phyloP scores from a whole-genome alignment of 2,113 vertebrate species.

The Nothocercus nigrocapillus region DNA sequence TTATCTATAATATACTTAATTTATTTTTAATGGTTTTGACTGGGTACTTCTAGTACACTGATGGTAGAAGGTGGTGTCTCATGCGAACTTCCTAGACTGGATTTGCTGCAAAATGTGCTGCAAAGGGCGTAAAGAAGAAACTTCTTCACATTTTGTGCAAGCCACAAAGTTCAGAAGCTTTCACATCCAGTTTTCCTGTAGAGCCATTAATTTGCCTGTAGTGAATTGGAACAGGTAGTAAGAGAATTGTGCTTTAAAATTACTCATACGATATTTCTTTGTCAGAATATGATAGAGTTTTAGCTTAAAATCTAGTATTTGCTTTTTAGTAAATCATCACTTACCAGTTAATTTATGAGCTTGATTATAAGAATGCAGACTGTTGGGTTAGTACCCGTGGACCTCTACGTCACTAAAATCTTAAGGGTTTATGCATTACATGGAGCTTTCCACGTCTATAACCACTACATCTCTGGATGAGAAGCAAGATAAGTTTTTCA shows the following conservation, averaged over 20 bases:
- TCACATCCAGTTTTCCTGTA: neutral
- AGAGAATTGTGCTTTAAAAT: neutral
- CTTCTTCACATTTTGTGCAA: neutral
- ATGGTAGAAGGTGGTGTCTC: neutral
- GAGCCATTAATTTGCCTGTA: neutral
- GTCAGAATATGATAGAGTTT: neutral
- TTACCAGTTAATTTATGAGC: neutral
- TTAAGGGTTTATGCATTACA: neutral
- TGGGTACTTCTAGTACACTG: neutral
- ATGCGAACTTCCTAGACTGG: neutral
- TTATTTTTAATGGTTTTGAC: neutral
- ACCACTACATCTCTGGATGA: neutral
- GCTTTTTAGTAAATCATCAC: neutral
- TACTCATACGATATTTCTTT: neutral
- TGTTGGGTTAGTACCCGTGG: neutral
- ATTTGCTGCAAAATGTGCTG: neutral
- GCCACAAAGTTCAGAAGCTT: neutral
- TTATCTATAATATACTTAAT: neutral
- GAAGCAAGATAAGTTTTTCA: neutral
- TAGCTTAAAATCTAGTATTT: neutral
- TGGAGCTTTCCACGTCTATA: rapidly evolving
- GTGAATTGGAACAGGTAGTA: neutral
- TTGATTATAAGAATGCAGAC: neutral
- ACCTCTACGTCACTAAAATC: neutral
- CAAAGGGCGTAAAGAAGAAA: neutral